These are phyloP conservation scores for Neopelma chrysocephalum DNA, from an alignment of 2,797 vertebrate genomes.

Conservation along the genomic window DNA sequence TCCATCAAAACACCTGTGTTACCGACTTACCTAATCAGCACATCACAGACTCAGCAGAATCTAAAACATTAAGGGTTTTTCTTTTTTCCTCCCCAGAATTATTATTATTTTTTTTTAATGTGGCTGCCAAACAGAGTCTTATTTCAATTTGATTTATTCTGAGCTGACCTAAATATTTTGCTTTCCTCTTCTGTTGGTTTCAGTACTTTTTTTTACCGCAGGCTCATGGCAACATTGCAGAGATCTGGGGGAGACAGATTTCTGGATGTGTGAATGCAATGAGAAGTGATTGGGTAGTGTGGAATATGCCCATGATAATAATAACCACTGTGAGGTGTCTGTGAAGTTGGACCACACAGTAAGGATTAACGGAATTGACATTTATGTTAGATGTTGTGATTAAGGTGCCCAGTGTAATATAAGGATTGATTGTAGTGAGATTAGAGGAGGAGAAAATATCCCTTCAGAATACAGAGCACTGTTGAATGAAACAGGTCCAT, in stretches of 20 bases:
- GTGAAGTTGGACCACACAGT: background rate
- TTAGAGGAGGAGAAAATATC: background rate
- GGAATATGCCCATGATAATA: background rate
- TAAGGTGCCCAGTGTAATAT: background rate
- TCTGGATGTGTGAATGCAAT: background rate
- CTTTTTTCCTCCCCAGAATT: background rate
- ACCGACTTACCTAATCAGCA: background rate
- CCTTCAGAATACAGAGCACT: background rate
- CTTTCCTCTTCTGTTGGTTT: background rate
- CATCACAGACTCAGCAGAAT: background rate
- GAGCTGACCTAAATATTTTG: slow-evolving; percentile 49
- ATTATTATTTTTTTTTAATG: background rate
- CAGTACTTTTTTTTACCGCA: background rate
- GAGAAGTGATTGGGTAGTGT: background rate
- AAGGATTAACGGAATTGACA: background rate
- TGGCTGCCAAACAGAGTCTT: background rate
- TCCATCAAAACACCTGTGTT: slow-evolving; percentile 5
- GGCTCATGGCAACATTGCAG: background rate
- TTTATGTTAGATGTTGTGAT: background rate
- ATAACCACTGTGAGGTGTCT: background rate
- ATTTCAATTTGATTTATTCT: slow-evolving; percentile 26
- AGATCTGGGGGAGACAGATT: background rate
- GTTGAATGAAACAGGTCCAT: background rate
- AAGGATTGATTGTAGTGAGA: background rate
- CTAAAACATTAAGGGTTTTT: background rate